These are phyloP conservation scores for Neogobius melanostomus DNA, from an alignment of 2,113 vertebrate species.

Conservation along the genomic window DNA sequence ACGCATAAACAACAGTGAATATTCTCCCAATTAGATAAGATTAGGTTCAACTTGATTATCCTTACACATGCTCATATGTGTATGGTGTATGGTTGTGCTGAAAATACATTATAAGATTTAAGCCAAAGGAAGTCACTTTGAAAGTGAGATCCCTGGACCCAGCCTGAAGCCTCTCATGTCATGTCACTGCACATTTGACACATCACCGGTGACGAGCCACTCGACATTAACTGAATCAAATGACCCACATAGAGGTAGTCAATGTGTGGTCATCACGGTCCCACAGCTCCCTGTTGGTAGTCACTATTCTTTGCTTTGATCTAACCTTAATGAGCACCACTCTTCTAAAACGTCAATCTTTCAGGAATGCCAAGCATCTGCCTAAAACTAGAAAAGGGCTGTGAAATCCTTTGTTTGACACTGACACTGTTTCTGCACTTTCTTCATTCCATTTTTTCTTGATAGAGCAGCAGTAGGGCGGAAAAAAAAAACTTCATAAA, in stretches of 20 bases:
- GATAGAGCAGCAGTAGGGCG: conserved; percentile 10
- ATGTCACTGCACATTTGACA: conserved; percentile 51
- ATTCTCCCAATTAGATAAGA: too few relatives aligned
- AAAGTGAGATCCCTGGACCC: conserved; percentile 13
- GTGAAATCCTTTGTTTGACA: conserved; percentile 42
- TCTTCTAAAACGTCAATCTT: conserved; percentile 8
- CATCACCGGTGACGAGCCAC: conserved; percentile 49
- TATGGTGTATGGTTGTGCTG: conserved; percentile 19
- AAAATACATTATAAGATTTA: conserved; percentile 13
- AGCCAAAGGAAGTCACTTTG: background rate
- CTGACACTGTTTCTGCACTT: conserved; percentile 29
- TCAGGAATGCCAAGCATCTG: conserved; percentile 8
- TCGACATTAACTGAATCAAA: conserved; percentile 35
- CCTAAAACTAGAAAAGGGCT: conserved; percentile 1
- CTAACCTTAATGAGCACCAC: conserved; percentile 13
- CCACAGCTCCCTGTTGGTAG: background rate
- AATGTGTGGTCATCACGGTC: background rate
- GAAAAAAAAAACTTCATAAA: conserved; percentile 41
- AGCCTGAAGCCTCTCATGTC: conserved; percentile 19
- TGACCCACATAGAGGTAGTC: conserved; percentile 50
- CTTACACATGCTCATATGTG: too few relatives aligned
- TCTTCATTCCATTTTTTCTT: conserved; percentile 26
- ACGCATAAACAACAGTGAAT: too few relatives aligned
- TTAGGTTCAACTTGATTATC: too few relatives aligned
- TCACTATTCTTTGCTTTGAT: conserved; percentile 7